Percentiles rank a stretch among this genome's conserved stretches.
Conservation (phyloP, 1,140 invertebrate species). For the Sitodiplosis mosellana region DNA sequence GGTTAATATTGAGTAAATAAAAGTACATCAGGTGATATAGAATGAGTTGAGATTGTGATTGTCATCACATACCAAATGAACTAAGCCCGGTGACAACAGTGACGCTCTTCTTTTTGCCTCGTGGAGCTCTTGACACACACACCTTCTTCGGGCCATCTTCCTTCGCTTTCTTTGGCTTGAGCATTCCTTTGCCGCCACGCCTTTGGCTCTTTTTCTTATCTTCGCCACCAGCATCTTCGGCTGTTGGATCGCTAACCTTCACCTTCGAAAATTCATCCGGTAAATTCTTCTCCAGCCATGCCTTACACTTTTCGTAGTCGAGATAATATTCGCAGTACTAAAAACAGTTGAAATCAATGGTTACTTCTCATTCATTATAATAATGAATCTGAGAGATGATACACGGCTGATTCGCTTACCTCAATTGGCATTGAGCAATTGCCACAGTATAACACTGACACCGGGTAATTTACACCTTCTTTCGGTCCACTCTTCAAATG, state of each 20-base stretch:
- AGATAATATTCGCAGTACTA: constrained; percentile 97
- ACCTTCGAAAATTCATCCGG: constrained; percentile 83
- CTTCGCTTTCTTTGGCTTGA: constrained; percentile 77
- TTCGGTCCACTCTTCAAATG: constrained; percentile 19
- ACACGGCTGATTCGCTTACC: constrained; percentile 9
- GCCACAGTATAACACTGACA: constrained; percentile 81
- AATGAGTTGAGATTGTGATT: constrained; percentile 23
- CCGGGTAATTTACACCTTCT: constrained; percentile 50
- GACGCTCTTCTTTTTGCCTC: constrained; percentile 97
- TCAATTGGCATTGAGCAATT: constrained; percentile 89
- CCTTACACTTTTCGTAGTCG: constrained; percentile 92
- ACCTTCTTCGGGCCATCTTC: constrained; percentile 77
- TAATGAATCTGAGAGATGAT: background rate
- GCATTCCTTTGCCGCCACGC: constrained; percentile 72
- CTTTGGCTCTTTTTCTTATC: constrained; percentile 86
- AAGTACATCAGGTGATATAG: background rate
- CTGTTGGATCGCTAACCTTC: constrained; percentile 34
- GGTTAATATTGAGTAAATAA: constrained; percentile 18
- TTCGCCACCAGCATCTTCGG: constrained; percentile 39
- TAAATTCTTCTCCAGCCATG: constrained; percentile 88
- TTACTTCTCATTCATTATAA: background rate
- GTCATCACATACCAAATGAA: constrained; percentile 61
- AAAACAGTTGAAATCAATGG: background rate
- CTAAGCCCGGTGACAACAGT: constrained; percentile 76
- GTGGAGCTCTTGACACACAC: constrained; percentile 71